Evolutionary conservation across 2,797 vertebrate genomes (phyloP).

Genomic region (Paratrypauchen microcephalus): DNA sequence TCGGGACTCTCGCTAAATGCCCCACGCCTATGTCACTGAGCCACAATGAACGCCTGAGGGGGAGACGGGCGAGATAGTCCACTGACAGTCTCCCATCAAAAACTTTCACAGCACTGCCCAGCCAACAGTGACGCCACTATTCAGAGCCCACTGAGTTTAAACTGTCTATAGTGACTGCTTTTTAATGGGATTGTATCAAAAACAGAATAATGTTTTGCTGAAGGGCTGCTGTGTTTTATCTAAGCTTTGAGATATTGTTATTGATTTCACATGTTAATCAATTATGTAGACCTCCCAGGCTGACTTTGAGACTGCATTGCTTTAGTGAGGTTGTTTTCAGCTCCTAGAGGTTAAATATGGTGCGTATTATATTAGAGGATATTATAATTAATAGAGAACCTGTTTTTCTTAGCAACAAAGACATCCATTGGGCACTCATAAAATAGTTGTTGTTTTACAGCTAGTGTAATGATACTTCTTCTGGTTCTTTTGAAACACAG

Average conservation of each 20-base stretch:
- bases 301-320: slow-evolving; percentile 25
- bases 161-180: slow-evolving; percentile 16
- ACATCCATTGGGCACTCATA: not conserved
- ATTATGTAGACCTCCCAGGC: slow-evolving; percentile 16
- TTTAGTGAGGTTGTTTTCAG: slow-evolving; percentile 14
- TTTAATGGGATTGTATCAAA: slow-evolving; percentile 21
- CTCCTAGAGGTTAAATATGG: slow-evolving; percentile 14
- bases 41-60: slow-evolving; percentile 55
- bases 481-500: not conserved
- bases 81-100: slow-evolving; percentile 64
- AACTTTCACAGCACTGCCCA: slow-evolving; percentile 54
- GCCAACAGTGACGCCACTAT: slow-evolving; percentile 42
- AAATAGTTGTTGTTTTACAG: no score
- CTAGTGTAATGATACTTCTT: no score
- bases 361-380: slow-evolving; percentile 18
- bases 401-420: not conserved
- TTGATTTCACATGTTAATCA: slow-evolving; percentile 24
- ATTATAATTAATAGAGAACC: slow-evolving; percentile 6
- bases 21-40: slow-evolving; percentile 62
- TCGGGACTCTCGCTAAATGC: slow-evolving; percentile 72
- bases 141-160: slow-evolving; percentile 17
- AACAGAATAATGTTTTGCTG: slow-evolving; percentile 20
- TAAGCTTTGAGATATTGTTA: slow-evolving; percentile 17
- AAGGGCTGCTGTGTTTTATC: slow-evolving; percentile 16
- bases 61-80: slow-evolving; percentile 64